A percentile compares a stretch with the other conserved stretches of the same genome.
Evolutionary conservation across 2,888 invertebrate species (phyloP).

Genomic region (Ophraella communa): DNA sequence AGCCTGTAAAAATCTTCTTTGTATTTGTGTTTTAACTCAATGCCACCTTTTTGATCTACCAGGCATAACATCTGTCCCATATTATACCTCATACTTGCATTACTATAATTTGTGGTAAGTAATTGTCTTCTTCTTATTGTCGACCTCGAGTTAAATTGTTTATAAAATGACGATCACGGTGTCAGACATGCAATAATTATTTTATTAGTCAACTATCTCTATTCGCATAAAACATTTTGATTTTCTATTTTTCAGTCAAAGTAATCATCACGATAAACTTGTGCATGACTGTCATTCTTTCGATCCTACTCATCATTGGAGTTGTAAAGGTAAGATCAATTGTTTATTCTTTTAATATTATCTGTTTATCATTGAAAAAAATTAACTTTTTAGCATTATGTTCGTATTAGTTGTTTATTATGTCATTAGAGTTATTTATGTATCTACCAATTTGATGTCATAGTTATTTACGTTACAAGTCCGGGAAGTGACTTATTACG

Average conservation of each 20-base stretch:
- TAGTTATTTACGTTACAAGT: too few species aligned
- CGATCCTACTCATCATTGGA: constrained; percentile 76
- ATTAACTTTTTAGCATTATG: too few species aligned
- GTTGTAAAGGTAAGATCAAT: constrained; percentile 71
- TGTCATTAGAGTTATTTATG: too few species aligned
- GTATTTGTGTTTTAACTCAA: too few species aligned
- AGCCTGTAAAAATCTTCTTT: too few species aligned
- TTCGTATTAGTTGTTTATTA: too few species aligned
- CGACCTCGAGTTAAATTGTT: not conserved
- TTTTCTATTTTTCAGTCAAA: constrained; percentile 66
- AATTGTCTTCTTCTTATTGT: not conserved
- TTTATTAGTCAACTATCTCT: too few species aligned
- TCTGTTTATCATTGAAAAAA: constrained; percentile 4
- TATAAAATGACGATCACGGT: not conserved
- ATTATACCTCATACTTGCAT: not conserved
- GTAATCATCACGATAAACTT: constrained; percentile 81
- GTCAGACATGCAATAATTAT: not conserved
- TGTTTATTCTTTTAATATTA: not conserved
- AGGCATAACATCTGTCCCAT: too few species aligned
- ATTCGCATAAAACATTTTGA: constrained; percentile 32
- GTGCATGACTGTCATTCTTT: constrained; percentile 83
- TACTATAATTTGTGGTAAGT: not conserved
- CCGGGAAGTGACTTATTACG: too few species aligned
- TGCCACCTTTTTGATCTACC: too few species aligned
- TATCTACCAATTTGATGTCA: too few species aligned